Conservation (phyloP, 2,888 invertebrate species). For the Matsumyia berberina region DNA sequence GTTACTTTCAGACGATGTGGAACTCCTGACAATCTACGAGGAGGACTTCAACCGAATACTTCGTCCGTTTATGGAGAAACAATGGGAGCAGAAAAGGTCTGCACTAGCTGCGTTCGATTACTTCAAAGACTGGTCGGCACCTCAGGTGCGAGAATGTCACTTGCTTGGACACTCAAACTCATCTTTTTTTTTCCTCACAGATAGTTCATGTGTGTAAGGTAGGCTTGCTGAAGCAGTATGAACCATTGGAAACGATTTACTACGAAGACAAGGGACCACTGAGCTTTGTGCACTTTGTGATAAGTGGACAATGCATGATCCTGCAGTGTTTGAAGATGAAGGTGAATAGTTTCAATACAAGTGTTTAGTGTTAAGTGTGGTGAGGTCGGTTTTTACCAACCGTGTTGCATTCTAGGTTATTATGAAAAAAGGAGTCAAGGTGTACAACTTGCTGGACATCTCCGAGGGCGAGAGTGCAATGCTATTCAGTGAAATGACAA, state of each 20-base stretch:
- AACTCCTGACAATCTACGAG: conserved; percentile 87
- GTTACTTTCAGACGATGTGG: conserved; percentile 85
- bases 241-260: conserved; percentile 81
- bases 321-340: conserved; percentile 82
- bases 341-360: conserved; percentile 76
- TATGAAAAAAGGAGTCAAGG: conserved; percentile 64
- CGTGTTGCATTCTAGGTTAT: conserved; percentile 63
- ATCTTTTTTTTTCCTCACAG: conserved; percentile 67
- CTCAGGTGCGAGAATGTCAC: conserved; percentile 81
- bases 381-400: not conserved
- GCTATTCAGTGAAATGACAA: conserved; percentile 74
- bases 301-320: conserved; percentile 83
- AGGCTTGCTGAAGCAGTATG: conserved; percentile 80
- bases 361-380: no score
- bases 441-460: conserved; percentile 75
- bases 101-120: conserved; percentile 81
- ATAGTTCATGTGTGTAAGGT: conserved; percentile 79
- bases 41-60: conserved; percentile 85
- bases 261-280: conserved; percentile 80
- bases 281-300: conserved; percentile 82
- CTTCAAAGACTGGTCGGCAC: conserved; percentile 80
- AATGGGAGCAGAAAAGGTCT: conserved; percentile 80
- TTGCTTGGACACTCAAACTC: not conserved
- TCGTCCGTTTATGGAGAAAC: conserved; percentile 80
- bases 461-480: conserved; percentile 58